phyloP scores from a whole-genome alignment of 1,140 invertebrate genomes.

The Xylocopa sonorina region DNA sequence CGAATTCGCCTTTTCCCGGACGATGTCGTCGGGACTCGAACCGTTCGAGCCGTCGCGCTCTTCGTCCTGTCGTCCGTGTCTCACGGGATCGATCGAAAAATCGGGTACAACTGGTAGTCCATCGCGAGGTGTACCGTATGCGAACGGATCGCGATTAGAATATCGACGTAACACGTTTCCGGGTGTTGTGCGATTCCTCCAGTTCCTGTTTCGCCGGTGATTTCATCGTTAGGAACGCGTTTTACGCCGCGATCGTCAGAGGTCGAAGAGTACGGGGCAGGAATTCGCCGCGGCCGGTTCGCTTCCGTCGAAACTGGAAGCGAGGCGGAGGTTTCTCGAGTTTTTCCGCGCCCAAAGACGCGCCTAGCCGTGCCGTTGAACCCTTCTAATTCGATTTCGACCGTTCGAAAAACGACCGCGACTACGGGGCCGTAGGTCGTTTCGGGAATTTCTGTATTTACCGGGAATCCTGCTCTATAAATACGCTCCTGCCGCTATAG shows the following conservation, averaged over 20 bases:
- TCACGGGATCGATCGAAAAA: too few species aligned
- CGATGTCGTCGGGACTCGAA: too few species aligned
- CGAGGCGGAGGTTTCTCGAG: too few species aligned
- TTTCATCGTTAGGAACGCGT: not conserved
- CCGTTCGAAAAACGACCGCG: constrained; percentile 14
- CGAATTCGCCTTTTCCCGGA: not conserved
- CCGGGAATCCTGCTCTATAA: constrained; percentile 34
- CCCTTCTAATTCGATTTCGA: constrained; percentile 45
- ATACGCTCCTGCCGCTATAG: constrained; percentile 9
- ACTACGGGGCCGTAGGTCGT: constrained; percentile 10
- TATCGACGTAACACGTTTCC: constrained; percentile 6
- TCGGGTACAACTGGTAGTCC: too few species aligned
- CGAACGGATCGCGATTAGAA: constrained; percentile 9
- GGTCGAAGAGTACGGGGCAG: constrained; percentile 43
- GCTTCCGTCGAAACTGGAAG: constrained; percentile 55
- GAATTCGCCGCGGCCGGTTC: constrained; percentile 64
- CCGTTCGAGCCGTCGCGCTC: too few species aligned
- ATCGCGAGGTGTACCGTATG: too few species aligned
- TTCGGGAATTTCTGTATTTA: constrained; percentile 13
- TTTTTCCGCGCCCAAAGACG: too few species aligned
- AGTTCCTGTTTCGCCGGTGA: not conserved
- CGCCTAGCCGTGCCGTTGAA: constrained; percentile 53
- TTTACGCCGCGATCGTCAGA: not conserved
- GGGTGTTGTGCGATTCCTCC: constrained; percentile 13
- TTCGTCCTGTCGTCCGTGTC: too few species aligned